Evolutionary conservation across 1,140 invertebrate species (phyloP), one percentile per base, ranked within the genome.

Genomic region (Hypsibius dujardini): DNA sequence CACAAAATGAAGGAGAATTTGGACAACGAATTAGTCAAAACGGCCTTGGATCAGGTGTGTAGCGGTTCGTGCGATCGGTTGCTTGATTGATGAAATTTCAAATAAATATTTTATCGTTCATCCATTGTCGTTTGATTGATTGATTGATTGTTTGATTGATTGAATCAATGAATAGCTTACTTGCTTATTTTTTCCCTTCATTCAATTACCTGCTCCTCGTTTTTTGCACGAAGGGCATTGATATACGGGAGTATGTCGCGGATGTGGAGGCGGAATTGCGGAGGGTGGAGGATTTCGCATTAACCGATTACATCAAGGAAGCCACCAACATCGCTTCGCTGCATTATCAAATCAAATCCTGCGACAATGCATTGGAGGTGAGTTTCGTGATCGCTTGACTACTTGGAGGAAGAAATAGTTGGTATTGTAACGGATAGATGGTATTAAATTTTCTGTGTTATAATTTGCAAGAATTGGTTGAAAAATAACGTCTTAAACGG

Each of bases 261-360:
- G 87, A 95, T 84, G 88, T 98, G 70, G 93, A 98, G 81, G 88
- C 88, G 76, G 88, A 95, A 78, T 83, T 98, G 14, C 87, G 89
- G 79, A 79, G 82, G 73, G 90, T 92, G 2, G 93, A 98, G 80
- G 92, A 94, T 82, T 87, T 87, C 74, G 95, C 91, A 1, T 92
- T 98, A 69, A 86, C 92, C 75, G 94, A 97, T 81, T 97, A 95
- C 77, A 91, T 97, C 70, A 89, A 91, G 76, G 92, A 98, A 80
- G 92, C 92, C 78, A 86, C 92, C 79, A 95, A 97, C 78, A 95
- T 98, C 76, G 89, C 91, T 7, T 89, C 86, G 78, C 82, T 98
- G 40, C 93, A 98, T 79, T 89, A 88, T 79, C 92, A 97, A 82
- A 96, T 98, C 73, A 86, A 89, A 76, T 87, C 89, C 67, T 98